Percentiles rank a stretch among this genome's conserved stretches.
These are phyloP conservation scores for Proterorhinus semilunaris DNA, from an alignment of 2,113 vertebrate genomes.

Conservation along the genomic window DNA sequence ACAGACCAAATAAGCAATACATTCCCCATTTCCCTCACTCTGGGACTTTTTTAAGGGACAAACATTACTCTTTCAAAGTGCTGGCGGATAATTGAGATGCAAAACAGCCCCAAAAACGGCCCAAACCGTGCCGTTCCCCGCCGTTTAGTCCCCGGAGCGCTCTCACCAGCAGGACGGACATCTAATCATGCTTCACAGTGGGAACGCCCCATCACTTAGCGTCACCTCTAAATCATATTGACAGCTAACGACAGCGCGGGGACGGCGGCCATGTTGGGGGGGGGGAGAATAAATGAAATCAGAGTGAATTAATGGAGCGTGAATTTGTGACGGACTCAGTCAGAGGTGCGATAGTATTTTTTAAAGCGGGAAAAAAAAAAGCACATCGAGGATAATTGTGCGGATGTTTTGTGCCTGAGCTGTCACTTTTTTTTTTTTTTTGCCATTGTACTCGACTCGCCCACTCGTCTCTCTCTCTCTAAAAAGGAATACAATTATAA, in stretches of 20 bases:
- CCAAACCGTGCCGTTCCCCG: slow-evolving; percentile 8
- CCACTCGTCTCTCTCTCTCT: slow-evolving; percentile 32
- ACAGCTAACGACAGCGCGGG: slow-evolving; percentile 48
- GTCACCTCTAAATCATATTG: slow-evolving; percentile 60
- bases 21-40: background rate
- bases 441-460: slow-evolving; percentile 35
- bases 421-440: slow-evolving; percentile 4
- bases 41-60: background rate
- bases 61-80: background rate
- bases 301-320: slow-evolving; percentile 20
- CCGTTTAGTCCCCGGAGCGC: slow-evolving; percentile 26
- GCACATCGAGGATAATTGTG: slow-evolving; percentile 38
- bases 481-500: slow-evolving; percentile 49
- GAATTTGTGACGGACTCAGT: slow-evolving; percentile 30
- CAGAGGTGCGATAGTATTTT: slow-evolving; percentile 14
- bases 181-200: slow-evolving; percentile 59
- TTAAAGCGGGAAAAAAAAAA: slow-evolving; percentile 12
- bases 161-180: slow-evolving; percentile 44
- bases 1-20: too few species aligned
- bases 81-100: background rate
- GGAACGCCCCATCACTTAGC: slow-evolving; percentile 50
- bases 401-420: slow-evolving; percentile 37
- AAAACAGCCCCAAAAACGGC: slow-evolving; percentile 15
- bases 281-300: slow-evolving; percentile 44
- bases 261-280: slow-evolving; percentile 18